Evolutionary conservation across 2,888 invertebrate species (phyloP).

Genomic region (Stenolophus ochropezus): DNA sequence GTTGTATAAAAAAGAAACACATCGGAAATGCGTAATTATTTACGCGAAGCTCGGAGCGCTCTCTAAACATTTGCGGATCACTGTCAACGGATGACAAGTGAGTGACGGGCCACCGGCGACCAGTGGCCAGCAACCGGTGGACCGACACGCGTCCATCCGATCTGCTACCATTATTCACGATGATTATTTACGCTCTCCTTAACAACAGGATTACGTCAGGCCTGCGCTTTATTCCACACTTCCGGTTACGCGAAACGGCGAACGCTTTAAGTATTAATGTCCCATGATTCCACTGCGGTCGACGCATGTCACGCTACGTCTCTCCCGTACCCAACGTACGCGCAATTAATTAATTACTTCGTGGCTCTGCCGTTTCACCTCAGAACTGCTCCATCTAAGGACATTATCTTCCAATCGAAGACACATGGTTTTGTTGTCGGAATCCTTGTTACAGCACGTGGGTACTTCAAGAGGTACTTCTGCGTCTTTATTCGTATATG

Average conservation of each 20-base stretch:
- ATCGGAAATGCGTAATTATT: constrained; percentile 63
- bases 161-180: constrained; percentile 55
- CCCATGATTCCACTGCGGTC: constrained; percentile 45
- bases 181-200: constrained; percentile 59
- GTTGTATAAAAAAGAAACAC: constrained; percentile 51
- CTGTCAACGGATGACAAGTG: constrained; percentile 66
- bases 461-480: too few relatives aligned
- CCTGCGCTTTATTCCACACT: constrained; percentile 52
- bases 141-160: constrained; percentile 52
- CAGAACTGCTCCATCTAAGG: neutral
- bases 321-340: neutral
- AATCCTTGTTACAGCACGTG: too few relatives aligned
- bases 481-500: too few relatives aligned
- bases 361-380: neutral
- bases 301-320: constrained; percentile 34
- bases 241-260: constrained; percentile 47
- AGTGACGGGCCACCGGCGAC: constrained; percentile 65
- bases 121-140: constrained; percentile 65
- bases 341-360: constrained; percentile 37
- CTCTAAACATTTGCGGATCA: constrained; percentile 67
- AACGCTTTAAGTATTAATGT: constrained; percentile 44
- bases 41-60: constrained; percentile 64
- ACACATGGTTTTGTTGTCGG: too few relatives aligned
- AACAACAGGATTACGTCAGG: constrained; percentile 49
- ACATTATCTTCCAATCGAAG: too few relatives aligned